Percentiles rank a stretch among this genome's conserved stretches.
Evolutionary conservation across 1,140 invertebrate species (phyloP).

Genomic region (Trichomalopsis sarcophagae): DNA sequence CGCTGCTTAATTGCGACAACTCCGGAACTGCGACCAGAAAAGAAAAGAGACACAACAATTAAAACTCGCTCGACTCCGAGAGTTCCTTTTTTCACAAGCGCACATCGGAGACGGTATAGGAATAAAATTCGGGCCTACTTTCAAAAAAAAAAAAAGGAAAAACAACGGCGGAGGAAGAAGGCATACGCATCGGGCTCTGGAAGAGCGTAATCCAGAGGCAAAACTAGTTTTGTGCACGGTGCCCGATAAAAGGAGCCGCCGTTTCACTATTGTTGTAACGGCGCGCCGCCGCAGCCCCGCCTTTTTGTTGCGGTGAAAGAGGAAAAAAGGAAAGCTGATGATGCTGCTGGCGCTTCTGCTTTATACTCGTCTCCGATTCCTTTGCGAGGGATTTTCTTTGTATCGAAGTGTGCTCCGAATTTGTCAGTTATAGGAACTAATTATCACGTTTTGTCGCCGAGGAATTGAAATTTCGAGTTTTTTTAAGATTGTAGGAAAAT

Average conservation of each 20-base stretch:
- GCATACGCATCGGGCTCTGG: not conserved
- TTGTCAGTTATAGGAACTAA: not conserved
- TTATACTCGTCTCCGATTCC: not conserved
- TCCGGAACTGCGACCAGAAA: no score
- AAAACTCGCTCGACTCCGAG: not conserved
- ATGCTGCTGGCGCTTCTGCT: not conserved
- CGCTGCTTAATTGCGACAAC: no score
- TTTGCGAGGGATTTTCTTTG: not conserved
- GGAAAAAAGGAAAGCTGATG: conserved; percentile 37
- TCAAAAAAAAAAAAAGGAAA: conserved; percentile 26
- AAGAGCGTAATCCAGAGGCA: conserved; percentile 5
- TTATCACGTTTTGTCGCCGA: no score
- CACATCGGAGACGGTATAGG: not conserved
- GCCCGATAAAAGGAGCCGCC: conserved; percentile 4
- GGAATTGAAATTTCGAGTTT: no score
- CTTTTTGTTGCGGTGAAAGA: conserved; percentile 29
- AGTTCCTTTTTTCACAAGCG: conserved; percentile 19
- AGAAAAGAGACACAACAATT: not conserved
- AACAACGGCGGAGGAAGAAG: not conserved
- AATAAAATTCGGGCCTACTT: conserved; percentile 30
- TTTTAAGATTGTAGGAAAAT: no score
- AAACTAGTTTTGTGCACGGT: conserved; percentile 38
- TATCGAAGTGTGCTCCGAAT: conserved; percentile 3
- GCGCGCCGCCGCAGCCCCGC: not conserved
- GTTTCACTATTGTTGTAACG: conserved; percentile 45